Evolutionary conservation across 2,113 vertebrate genomes (phyloP).

Genomic region (Sclerurus mexicanus): DNA sequence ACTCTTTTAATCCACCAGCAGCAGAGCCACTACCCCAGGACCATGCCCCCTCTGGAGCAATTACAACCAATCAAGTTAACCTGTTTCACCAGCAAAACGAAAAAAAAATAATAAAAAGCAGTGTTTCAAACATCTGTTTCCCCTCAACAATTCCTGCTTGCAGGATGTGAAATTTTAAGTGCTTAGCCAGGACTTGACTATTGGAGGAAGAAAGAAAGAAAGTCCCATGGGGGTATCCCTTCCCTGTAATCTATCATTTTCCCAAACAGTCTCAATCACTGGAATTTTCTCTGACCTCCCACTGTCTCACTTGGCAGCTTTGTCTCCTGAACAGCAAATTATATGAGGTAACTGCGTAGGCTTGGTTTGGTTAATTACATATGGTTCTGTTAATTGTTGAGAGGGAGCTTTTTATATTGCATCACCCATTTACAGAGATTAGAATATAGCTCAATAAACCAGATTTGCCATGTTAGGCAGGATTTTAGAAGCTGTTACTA

Average conservation of each 20-base stretch:
- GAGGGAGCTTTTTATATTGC: not conserved
- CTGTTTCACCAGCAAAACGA: not conserved
- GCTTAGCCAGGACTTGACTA: not conserved
- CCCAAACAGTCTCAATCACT: not conserved
- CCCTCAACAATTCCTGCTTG: not conserved
- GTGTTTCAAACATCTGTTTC: not conserved
- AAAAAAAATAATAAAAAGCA: no score
- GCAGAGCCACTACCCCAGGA: not conserved
- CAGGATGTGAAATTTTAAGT: not conserved
- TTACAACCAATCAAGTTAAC: not conserved
- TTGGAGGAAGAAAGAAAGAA: not conserved
- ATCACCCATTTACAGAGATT: not conserved
- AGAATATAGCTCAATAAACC: not conserved
- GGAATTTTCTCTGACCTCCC: not conserved
- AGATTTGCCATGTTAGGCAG: not conserved
- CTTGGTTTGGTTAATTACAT: not conserved
- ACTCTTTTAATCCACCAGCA: not conserved
- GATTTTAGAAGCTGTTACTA: not conserved
- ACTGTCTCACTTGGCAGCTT: not conserved
- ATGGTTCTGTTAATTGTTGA: not conserved
- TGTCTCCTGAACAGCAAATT: not conserved
- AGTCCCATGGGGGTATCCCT: not conserved
- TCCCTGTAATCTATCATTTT: not conserved
- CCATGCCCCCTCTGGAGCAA: not conserved
- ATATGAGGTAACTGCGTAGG: not conserved